Conservation (phyloP, 2,888 invertebrate genomes). For the Mythimna ferrago region DNA sequence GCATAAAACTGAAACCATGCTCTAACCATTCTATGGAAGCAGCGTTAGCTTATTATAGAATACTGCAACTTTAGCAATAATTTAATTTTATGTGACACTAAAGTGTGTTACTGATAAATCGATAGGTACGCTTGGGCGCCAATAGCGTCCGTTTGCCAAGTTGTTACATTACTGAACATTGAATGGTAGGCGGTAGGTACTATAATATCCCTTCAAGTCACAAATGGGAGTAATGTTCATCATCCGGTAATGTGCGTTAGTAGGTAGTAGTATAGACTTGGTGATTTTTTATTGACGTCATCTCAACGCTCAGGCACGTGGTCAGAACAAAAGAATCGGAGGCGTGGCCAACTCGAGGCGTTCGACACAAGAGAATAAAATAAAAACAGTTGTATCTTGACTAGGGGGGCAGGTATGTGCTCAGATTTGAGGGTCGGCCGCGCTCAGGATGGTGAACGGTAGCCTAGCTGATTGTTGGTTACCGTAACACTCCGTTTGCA, state of each 20-base stretch:
- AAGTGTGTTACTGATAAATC: slow-evolving; percentile 73
- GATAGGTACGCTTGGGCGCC: slow-evolving; percentile 33
- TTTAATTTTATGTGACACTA: slow-evolving; percentile 80
- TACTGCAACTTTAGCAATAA: slow-evolving; percentile 75
- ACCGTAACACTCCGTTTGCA: background rate
- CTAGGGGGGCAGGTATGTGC: background rate
- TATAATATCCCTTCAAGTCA: background rate
- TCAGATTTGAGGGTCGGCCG: background rate
- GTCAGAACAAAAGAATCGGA: too few species aligned
- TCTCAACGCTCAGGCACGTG: too few species aligned
- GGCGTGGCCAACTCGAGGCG: too few species aligned
- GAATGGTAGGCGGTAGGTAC: background rate
- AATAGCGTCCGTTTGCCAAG: slow-evolving; percentile 33
- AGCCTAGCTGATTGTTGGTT: background rate
- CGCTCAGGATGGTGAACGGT: background rate
- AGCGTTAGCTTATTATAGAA: slow-evolving; percentile 61
- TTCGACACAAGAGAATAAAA: too few species aligned
- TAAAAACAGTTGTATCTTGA: too few species aligned
- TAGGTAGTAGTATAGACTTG: too few species aligned
- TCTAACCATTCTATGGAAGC: background rate
- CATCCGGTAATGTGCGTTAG: background rate
- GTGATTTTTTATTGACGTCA: too few species aligned
- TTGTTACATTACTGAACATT: slow-evolving; percentile 12
- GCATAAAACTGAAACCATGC: background rate
- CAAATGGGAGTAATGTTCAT: background rate